Evolutionary conservation across 2,888 invertebrate genomes (phyloP).

Genomic region (Perdita meconis): DNA sequence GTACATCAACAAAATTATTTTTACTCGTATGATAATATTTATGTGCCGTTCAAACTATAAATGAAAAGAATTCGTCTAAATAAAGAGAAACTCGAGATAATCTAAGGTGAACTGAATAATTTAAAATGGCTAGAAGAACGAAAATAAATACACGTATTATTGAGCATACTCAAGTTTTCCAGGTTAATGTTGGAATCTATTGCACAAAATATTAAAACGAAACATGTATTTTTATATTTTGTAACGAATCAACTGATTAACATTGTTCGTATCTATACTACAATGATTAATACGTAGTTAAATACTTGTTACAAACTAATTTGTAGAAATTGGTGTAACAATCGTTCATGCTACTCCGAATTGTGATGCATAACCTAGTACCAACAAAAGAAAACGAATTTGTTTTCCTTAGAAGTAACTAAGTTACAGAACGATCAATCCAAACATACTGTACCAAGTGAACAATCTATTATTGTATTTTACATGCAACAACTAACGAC

Average conservation of each 20-base stretch:
- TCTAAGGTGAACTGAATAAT: no score
- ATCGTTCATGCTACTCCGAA: neutral
- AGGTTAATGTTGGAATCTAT: neutral
- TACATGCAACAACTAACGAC: neutral
- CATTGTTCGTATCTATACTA: neutral
- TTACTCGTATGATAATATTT: no score
- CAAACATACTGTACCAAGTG: neutral
- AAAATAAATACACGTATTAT: neutral
- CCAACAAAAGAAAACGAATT: neutral
- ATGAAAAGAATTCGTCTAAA: no score
- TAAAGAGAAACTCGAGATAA: no score
- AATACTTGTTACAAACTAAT: neutral
- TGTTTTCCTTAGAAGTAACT: neutral
- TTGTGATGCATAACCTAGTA: neutral
- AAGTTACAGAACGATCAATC: neutral
- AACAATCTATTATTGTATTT: conserved; percentile 16
- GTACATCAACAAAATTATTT: no score
- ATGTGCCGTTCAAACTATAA: no score
- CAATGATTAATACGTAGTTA: neutral
- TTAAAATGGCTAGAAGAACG: neutral
- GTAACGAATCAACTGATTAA: neutral
- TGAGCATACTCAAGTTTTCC: neutral
- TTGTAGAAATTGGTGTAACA: neutral
- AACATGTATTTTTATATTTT: neutral
- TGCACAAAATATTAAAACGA: neutral